Conservation (phyloP, 2,888 invertebrate species). For the Julus scandinavius region DNA sequence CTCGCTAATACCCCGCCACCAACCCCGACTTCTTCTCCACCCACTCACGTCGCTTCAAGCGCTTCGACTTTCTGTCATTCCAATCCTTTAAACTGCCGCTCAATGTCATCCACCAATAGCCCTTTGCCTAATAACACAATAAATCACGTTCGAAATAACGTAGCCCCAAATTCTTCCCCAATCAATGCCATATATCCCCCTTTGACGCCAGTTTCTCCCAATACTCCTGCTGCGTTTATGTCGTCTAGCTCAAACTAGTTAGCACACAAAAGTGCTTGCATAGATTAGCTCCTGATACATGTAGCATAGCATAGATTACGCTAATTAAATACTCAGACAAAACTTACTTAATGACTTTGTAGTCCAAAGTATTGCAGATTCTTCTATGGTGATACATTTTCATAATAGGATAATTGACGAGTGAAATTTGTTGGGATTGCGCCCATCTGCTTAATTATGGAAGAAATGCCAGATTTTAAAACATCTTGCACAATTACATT, state of each 20-base stretch:
- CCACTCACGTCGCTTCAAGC: slow-evolving; percentile 25
- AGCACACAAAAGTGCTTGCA: neutral
- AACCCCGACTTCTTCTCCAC: slow-evolving; percentile 53
- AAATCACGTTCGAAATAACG: slow-evolving; percentile 8
- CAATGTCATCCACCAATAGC: slow-evolving; percentile 40
- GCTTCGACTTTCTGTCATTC: slow-evolving; percentile 44
- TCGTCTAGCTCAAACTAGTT: slow-evolving; percentile 5
- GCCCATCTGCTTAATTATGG: neutral
- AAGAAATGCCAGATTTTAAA: neutral
- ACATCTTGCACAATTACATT: neutral
- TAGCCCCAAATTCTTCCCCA: neutral
- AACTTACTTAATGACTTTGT: slow-evolving; percentile 23
- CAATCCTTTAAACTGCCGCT: neutral
- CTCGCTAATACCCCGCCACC: slow-evolving; percentile 55
- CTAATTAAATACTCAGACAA: neutral
- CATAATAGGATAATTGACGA: slow-evolving; percentile 11
- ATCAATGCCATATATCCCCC: slow-evolving; percentile 24
- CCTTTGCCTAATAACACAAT: neutral
- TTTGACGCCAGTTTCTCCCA: slow-evolving; percentile 28
- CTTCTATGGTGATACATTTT: slow-evolving; percentile 9
- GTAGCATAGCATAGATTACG: neutral
- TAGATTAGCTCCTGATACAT: neutral
- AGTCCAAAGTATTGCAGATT: neutral
- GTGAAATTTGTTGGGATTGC: neutral
- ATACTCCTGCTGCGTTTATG: slow-evolving; percentile 19